A percentile compares a stretch with the other conserved stretches of the same genome.
Conservation (phyloP, 2,888 invertebrate genomes). For the Disparrhopalites patrizii region DNA sequence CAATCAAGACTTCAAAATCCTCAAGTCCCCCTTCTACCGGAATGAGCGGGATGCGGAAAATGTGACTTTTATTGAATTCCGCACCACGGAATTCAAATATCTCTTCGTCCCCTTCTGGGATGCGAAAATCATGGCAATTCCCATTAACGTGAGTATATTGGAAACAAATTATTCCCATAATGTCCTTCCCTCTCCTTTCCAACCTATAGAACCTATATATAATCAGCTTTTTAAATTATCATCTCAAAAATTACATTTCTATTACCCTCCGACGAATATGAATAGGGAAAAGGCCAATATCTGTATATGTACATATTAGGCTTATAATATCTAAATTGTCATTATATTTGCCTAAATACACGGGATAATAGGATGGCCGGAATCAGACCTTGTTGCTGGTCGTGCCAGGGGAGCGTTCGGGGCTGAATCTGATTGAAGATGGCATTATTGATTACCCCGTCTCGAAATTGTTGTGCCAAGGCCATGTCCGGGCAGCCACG, state of each 20-base stretch:
- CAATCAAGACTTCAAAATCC: slow-evolving; percentile 10
- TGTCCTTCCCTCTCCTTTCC: no score
- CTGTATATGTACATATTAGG: background rate
- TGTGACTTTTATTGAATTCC: slow-evolving; percentile 38
- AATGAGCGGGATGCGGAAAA: slow-evolving; percentile 45
- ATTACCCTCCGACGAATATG: no score
- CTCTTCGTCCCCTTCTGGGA: slow-evolving; percentile 22
- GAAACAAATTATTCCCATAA: no score
- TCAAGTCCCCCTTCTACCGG: slow-evolving; percentile 31
- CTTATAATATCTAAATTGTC: background rate
- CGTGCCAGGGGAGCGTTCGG: slow-evolving; percentile 42
- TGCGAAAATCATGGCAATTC: slow-evolving; percentile 24
- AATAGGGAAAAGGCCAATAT: no score
- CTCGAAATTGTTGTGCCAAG: slow-evolving; percentile 37
- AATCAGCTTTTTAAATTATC: no score
- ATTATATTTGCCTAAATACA: background rate
- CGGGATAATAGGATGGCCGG: slow-evolving; percentile 5
- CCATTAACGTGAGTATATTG: slow-evolving; percentile 16
- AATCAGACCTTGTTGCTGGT: slow-evolving; percentile 36
- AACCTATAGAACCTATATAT: no score
- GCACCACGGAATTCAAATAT: slow-evolving; percentile 25
- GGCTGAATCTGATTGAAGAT: slow-evolving; percentile 44
- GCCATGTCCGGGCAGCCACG: slow-evolving; percentile 32
- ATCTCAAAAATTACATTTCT: no score
- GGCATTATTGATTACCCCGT: slow-evolving; percentile 37